Evolutionary conservation across 2,888 invertebrate genomes (phyloP), one percentile per base, ranked within the genome.

Genomic region (Drosophila anomalata): DNA sequence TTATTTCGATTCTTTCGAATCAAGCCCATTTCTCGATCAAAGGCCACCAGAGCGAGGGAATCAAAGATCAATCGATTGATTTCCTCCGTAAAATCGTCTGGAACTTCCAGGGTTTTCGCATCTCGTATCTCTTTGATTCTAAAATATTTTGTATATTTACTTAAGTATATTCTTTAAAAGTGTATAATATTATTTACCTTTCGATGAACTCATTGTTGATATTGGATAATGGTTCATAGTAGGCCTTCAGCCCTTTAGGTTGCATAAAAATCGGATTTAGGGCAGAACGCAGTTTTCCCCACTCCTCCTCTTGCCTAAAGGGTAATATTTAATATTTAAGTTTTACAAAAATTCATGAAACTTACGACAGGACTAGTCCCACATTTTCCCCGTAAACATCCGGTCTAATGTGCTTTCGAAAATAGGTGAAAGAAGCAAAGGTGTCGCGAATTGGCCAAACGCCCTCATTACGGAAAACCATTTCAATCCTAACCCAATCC

Each of bases 191-290:
- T 0, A 9, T 61, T 51, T 56, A 83, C 87, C 87, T 69, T 6
- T 85, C 79, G n/a, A 83, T 75, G 36, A 94, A 93, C 67, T 92
- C 91, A 68, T 93, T 92, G 46, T 85, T 83, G 1, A 83, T 77
- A 20, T 73, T 62, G 14, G 76, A 79, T 46, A 94, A 87, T 0
- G 89, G 91, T 7, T 92, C 90, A 5, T 92, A 89, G 55, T 94
- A 94, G 17, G 92, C 87, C 82, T 92, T 93, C 0, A 93, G 90
- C 8, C 92, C 84, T 79, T 93, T 93, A 0, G 94, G 94, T 77
- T 94, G 93, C 90, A 95, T 91, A 90, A 95, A 92, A 39, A 94
- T 92, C 60, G 94, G 94, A 88, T 95, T 95, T 0, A 94, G 94
- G 75, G 93, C 95, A 2, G 83, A 78, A 0, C 81, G 85, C 3